Base-by-base conservation (phyloP, 2,888 invertebrate genomes). In the Agapetus fuscipes region DNA sequence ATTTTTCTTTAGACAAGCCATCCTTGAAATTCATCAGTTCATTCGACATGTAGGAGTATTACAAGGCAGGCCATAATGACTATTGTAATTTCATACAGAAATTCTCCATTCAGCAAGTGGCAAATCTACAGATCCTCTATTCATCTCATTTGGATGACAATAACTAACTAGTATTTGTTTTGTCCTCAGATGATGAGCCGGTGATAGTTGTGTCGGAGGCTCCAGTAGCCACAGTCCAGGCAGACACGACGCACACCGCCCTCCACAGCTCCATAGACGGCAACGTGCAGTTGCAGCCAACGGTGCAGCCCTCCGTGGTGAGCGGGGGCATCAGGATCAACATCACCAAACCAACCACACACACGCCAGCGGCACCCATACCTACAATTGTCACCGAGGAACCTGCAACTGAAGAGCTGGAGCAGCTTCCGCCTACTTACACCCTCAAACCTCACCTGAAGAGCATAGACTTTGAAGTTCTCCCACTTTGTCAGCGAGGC, bases 291-390 rank as follows among this genome's bases (percentile, higher is more conserved):
- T 60, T 76, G 9, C 74, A 75, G 28, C 69, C 72, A 37, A 64
- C 74, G 2, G 50, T 62, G 0, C 61, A 70, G 9, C 62, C 71
- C 13, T 52, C 63, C 5, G 58, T 52, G 43, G 67, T 59, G 14
- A 53, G 56, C 52, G 74, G 73, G 51, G 78, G 74, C 56, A 88
- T 88, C 49, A 80, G 84, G 54, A 87, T 88, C 61, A 88, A 86
- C 67, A 87, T 88, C 54, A 79, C 80, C 51, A 85, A 84, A 59
- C 69, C 78, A 7, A 64, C 56, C 58, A 62, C 51, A 59, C 60
- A 52, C 60, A 51, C 60, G 58, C 15, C 48, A 53, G 49, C 43
- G 41, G 49, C 49, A 53, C 51, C 41, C 16, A 37, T 37, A 17
- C 34, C 46, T 7, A 31, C 54, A 3, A 54, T 58, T 1, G 63